Evolutionary conservation across 1,140 invertebrate genomes (phyloP), one percentile per base, ranked within the genome.

Genomic region (Pseudomyrmex cubaensis): DNA sequence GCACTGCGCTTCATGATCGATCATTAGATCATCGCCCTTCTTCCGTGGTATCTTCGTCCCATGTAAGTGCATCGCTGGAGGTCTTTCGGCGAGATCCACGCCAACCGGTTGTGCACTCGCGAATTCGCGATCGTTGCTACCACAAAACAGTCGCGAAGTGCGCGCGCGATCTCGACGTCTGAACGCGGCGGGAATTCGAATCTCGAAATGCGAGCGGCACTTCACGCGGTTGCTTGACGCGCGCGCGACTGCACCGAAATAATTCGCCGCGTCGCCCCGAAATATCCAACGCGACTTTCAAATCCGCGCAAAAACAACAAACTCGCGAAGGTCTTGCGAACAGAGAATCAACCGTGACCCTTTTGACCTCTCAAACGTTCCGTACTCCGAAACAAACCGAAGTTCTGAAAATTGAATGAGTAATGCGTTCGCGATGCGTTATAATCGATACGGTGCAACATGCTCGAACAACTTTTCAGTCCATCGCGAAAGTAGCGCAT

Each of bases 101-200:
- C 50, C 63, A 85, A 82, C 76, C 66, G 86, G 61, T 88, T 57
- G 20, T 62, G 54, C 84, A 85, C 84, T 70, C 86, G 62, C 76
- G 25, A 82, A 87, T 85, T 88, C 57, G 59, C 73, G 86, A 57
- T 84, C 62, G 50, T 17, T 22, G 52, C 73, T 87, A 84, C 57
- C 57, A 59, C 82, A 57, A 87, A 61, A 87, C 63, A 61, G 20
- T 7, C 20, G 67, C 35, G 35, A 1, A 7, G 17, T 72, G 44
- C 67, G 70, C 48, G 59, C 56, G 67, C 54, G 67, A 12, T 13
- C 8, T 12, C 57, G 80, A 17, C 62, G 25, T 59, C 48, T 12
- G 20, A 48, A 44, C 20, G 20, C 57, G 52, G 48, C 82, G 59
- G 63, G 35, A 61, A 56, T 66, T 77, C 44, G 50, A 74, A 22